Conservation (phyloP, 2,888 invertebrate genomes). For the Isoperla grammatica region DNA sequence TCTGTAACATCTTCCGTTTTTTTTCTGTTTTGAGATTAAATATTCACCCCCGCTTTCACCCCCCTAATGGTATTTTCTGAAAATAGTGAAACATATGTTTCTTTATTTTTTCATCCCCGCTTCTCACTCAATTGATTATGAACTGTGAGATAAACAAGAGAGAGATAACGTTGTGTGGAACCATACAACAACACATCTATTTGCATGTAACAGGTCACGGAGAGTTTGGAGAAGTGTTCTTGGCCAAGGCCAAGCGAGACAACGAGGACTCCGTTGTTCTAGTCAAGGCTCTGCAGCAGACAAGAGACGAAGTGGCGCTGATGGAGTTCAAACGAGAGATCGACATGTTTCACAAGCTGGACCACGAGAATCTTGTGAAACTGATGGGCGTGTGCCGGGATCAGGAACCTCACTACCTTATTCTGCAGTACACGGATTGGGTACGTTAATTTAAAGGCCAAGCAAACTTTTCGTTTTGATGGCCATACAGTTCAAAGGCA, state of each 20-base stretch:
- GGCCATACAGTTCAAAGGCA: no score
- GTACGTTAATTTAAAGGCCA: conserved; percentile 45
- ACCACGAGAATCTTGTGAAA: conserved; percentile 73
- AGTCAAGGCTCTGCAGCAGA: conserved; percentile 70
- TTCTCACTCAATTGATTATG: no score
- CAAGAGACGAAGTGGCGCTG: conserved; percentile 70
- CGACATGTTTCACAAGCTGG: conserved; percentile 77
- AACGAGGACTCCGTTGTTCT: conserved; percentile 51
- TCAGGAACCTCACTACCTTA: conserved; percentile 80
- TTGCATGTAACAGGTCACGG: conserved; percentile 76
- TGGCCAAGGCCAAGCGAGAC: conserved; percentile 58
- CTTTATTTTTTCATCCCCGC: no score
- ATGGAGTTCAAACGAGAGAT: conserved; percentile 85
- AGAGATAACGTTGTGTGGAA: no score
- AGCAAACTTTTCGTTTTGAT: not conserved
- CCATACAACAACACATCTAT: no score
- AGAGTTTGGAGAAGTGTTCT: conserved; percentile 85
- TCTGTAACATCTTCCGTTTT: no score
- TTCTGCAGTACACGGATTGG: conserved; percentile 92
- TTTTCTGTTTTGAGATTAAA: no score
- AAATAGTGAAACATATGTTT: no score
- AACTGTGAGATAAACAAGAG: no score
- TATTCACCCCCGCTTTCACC: no score
- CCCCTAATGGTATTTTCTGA: no score
- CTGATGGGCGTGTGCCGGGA: conserved; percentile 78